Percentiles rank a stretch among this genome's conserved stretches.
Evolutionary conservation across 2,797 vertebrate species (phyloP).

Genomic region (Carcharodon carcharias): DNA sequence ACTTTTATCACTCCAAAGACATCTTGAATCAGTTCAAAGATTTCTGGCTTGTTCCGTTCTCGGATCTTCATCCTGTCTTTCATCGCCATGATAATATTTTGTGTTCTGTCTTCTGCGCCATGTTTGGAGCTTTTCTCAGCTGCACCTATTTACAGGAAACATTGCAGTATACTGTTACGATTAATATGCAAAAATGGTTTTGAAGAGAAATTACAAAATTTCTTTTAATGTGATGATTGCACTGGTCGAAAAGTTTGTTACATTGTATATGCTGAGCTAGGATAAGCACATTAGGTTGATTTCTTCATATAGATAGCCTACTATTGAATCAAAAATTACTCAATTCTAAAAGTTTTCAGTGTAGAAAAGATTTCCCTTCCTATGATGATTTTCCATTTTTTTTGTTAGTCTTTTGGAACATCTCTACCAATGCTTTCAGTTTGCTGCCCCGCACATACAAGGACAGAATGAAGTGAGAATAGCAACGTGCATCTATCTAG

Average conservation of each 20-base stretch:
- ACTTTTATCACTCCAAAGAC: conserved; percentile 80
- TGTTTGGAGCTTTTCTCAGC: conserved; percentile 94
- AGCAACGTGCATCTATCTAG: background rate
- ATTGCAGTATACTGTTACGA: background rate
- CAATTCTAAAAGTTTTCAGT: background rate
- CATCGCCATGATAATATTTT: conserved; percentile 99
- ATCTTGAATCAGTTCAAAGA: conserved; percentile 91
- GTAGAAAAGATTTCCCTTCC: background rate
- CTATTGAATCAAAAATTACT: background rate
- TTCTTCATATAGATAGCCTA: background rate
- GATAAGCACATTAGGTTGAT: background rate
- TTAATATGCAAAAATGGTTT: background rate
- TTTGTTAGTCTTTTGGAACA: background rate
- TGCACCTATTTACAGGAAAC: conserved; percentile 63
- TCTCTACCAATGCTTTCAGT: background rate
- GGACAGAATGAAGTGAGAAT: background rate
- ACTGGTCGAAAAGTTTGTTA: background rate
- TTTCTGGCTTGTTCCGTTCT: conserved; percentile 92
- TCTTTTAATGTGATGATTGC: background rate
- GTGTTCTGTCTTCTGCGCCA: conserved; percentile 88
- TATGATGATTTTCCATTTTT: background rate
- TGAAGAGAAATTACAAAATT: background rate
- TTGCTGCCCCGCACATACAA: background rate
- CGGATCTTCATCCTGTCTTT: conserved; percentile 98
- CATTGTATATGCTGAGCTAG: background rate